Base-by-base conservation (phyloP, 2,797 vertebrate species). In the Lemur catta region DNA sequence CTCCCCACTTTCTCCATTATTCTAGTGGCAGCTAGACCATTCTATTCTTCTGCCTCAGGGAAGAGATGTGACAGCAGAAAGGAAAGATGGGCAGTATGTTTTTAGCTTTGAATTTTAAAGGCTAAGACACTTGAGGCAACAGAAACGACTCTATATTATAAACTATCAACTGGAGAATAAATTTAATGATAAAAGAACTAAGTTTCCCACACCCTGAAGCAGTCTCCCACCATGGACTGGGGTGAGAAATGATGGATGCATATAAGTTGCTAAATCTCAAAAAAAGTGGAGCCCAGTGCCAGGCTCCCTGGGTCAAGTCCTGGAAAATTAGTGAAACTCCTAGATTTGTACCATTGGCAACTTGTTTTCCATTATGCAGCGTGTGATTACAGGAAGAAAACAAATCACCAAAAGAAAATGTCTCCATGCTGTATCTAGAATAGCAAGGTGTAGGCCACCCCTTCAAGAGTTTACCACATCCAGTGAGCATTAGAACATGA, bases 41-140 rank as follows among this genome's bases (percentile, higher is more conserved):
- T 95, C 63, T 30, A n/a, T 76, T 30, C 24, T 84, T 95, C 71
- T 57, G 20, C 48, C 48, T 93, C 57, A 94, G 69, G 59, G 20
- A 57, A 90, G 87, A 92, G 30, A 80, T 61, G 35, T 89, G 85
- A 95, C 50, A 92, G 46, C 35, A 79, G 63, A 41, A 93, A 84
- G 80, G n/a, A 96, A 75, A 92, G 24, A 92, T 30, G 65, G 50
- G 11, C 69, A 63, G 4, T 80, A 55, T 75, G 84, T 97, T 96
- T 65, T 59, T 94, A 59, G 7, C 48, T 95, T 85, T 91, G 46
- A 91, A 80, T 95, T 89, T 93, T 80, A 86, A 94, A 91, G 91
- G 55, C 28, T 57, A 94, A 96, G 35, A 59, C 28, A 63, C 52
- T 84, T 17, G 18, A 93, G 65, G 52, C 89, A 96, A 91, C 22